Base-by-base conservation (phyloP, 2,797 vertebrate genomes). In the Enteromius viviparus region DNA sequence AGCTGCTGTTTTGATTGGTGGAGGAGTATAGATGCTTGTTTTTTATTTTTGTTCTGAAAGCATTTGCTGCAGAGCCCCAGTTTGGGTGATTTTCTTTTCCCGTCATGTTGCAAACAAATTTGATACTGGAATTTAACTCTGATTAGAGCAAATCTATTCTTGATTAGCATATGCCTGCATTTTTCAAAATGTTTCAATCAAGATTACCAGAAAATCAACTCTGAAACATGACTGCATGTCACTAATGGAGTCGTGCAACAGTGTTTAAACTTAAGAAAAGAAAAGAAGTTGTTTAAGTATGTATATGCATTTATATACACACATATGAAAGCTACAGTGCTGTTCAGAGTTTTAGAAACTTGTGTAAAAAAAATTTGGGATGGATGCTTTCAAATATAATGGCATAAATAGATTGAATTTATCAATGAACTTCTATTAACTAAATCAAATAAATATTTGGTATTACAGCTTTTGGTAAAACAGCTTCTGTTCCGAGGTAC, bases 131-230 rank as follows among this genome's bases (percentile, higher is more conserved):
- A 62, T 84, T 83, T 85, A 81, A 79, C 80, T 82, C 53, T 89
- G 86, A 87, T 87, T 88, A 89, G 82, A 78, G 71, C 71, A 34
- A 53, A 68, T 51, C 60, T 6, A n/a, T 71, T 86, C 69, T 75
- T 88, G 83, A 89, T 90, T 89, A 86, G 78, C 29, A 76, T 62
- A 51, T 86, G 74, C 87, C 78, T 87, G 75, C 66, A 68, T 58
- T 70, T 80, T 81, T 76, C 3, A 14, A 80, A 80, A 72, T 64
- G 71, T 81, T 81, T 76, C 53, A 70, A 55, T 47, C 15, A 82
- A 81, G 87, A 74, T 86, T 83, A 4, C 72, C 34, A 78, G 58
- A 75, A 37, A 86, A 87, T 89, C 84, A 85, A 64, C 64, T 78
- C 55, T 32, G 23, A 32, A 71, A 66, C 60, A 79, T 64, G 62